Base-by-base conservation (phyloP, 2,113 vertebrate genomes). In the Tor tambroides region DNA sequence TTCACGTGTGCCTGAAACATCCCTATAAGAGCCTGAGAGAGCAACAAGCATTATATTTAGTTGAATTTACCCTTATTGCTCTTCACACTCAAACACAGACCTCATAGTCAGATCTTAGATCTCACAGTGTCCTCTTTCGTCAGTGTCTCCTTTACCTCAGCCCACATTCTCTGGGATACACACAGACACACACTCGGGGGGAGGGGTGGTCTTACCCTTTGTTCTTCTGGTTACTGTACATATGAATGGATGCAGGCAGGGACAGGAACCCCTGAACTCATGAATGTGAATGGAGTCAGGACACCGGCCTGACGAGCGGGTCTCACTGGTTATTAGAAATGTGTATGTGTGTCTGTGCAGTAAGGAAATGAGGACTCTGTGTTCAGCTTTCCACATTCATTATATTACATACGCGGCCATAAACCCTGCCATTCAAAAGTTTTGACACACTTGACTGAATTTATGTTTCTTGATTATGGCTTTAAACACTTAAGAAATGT, bases 251-350 rank as follows among this genome's bases (percentile, higher is more conserved):
- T 4, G 83, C 83, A 59, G 83, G 67, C 83, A 17, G 69, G 49
- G 83, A 75, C 69, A 84, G 83, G 83, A 74, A 84, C 83, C 49
- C 67, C 83, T 56, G 69, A 74, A 84, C 83, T 69, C 54, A 54
- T 76, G 84, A 88, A 86, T 71, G 59, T 79, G 83, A 72, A 71
- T 88, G 88, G 81, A 74, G 61, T 38, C 49, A 72, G 75, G 56
- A 65, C 72, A 46, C 72, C 19, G 17, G 75, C 67, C 93, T 93
- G 90, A 93, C 90, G 90, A 94, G 92, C 94, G 94, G 96, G 92
- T 93, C 95, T 93, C 91, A 90, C 90, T 1, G 80, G 89, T 89
- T 91, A 92, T 91, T 90, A 90, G 91, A 92, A 90, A 91, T 91
- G 93, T 87, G 93, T 85, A 87, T 63, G 56, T 83, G 63, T 0